Evolutionary conservation across 2,113 vertebrate genomes (phyloP), one percentile per base, ranked within the genome.

Genomic region (Progne subis): DNA sequence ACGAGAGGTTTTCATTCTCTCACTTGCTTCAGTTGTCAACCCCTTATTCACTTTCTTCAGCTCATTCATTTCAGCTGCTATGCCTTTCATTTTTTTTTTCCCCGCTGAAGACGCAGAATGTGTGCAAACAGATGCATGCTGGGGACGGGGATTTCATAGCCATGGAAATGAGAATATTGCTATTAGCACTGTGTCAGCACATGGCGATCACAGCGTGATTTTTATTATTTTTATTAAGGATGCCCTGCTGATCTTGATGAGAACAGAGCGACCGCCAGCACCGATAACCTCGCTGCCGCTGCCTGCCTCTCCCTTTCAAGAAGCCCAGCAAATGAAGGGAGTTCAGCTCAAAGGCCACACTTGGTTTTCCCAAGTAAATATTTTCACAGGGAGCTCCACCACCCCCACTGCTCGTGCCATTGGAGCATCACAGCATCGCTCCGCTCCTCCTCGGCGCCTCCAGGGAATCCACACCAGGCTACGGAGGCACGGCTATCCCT

Each of bases 361-460:
- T 74, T 70, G 87, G 63, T 32, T 63, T 82, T 72, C 75, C 84
- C 86, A 85, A 70, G 85, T 82, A 96, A 96, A 88, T 96, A 92
- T 94, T 96, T 86, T 92, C 93, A 77, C 89, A 86, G 87, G 93
- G 21, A 95, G 83, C 82, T 90, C 78, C 63, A 47, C 67, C 90
- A 88, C 91, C 90, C 87, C 84, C 90, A 39, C n/a, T 18, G 57
- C 53, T 87, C 29, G 0, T 85, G 63, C 78, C 95, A 21, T 49
- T 7, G 4, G 2, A 9, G 9, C 83, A 67, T n/a, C 34, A 34
- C 65, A 8, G 9, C 88, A 6, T 29, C 24, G 18, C 94, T 26
- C 64, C 9, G 23, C 91, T 88, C 86, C 91, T 78, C 75, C 90
- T 69, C 26, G 64, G 67, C 21, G 18, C 93, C 94, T 61, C 75